Base-by-base conservation (phyloP, 1,140 invertebrate genomes). In the Centruroides sculpturatus region DNA sequence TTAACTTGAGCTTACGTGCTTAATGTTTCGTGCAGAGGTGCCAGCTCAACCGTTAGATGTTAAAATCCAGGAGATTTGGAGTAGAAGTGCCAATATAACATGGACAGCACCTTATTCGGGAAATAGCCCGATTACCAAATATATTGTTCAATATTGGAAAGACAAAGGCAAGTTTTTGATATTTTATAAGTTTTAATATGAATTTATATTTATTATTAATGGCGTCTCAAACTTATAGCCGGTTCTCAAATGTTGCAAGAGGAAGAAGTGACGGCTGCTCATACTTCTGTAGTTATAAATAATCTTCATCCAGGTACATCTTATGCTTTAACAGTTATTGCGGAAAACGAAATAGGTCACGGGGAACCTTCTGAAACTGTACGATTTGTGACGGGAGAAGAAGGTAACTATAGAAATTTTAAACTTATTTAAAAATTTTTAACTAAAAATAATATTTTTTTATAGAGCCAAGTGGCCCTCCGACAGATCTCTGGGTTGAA, bases 21-120 rank as follows among this genome's bases (percentile, higher is more conserved):
- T 41, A 8, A 6, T 36, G 8, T 53, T 55, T 61, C 5, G 9
- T 60, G 13, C 77, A 89, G 93, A 98, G 81, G 86, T 86, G 47
- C 92, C 94, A 4, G 92, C 96, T 78, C 83, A 89, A 56, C 92
- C 93, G 0, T 87, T 86, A 70, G 87, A 87, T 66, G 73, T 95
- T 13, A 92, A 91, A 75, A 87, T 97, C 34, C 76, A 93, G 49
- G 89, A 94, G 72, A 90, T 92, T 75, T 90, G 87, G 59, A 92
- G 92, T 65, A 81, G 89, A 63, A 86, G 85, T 7, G 87, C 94
- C 53, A 87, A 91, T 70, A 76, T 98, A 3, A 86, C 86, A 12
- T 98, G 94, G 93, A 85, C 85, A 35, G 85, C 87, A 57, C 92
- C 92, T 12, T 97, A 93, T 73, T 86, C 94, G 72, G 94, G 94